phyloP scores from a whole-genome alignment of 2,888 invertebrate genomes.

The Anodontia alba region DNA sequence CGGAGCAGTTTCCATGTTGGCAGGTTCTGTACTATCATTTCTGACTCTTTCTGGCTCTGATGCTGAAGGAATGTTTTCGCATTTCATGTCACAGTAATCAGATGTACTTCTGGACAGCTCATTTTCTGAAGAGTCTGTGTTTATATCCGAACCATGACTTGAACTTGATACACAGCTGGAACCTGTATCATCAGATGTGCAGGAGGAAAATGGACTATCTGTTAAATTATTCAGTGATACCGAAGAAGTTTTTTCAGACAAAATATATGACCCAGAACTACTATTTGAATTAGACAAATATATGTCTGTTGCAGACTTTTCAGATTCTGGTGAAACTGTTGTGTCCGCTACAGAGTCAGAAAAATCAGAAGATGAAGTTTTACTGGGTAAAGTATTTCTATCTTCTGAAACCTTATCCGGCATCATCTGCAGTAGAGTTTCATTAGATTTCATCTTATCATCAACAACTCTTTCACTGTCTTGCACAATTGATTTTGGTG shows the following conservation, averaged over 20 bases:
- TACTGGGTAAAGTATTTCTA: not conserved
- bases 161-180: not conserved
- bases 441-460: too few relatives aligned
- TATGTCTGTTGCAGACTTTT: not conserved
- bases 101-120: too few relatives aligned
- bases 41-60: too few relatives aligned
- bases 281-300: conserved; percentile 17
- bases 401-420: too few relatives aligned
- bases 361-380: not conserved
- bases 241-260: conserved; percentile 32
- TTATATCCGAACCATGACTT: not conserved
- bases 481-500: too few relatives aligned
- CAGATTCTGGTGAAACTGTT: not conserved
- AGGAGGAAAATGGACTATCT: not conserved
- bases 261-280: conserved; percentile 42
- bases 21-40: too few relatives aligned
- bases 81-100: too few relatives aligned
- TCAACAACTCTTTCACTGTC: too few relatives aligned
- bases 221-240: not conserved
- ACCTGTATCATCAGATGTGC: not conserved
- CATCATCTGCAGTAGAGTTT: too few relatives aligned
- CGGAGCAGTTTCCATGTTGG: too few relatives aligned
- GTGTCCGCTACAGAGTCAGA: not conserved
- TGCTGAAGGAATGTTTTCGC: not conserved
- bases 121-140: too few relatives aligned